These are phyloP conservation scores for Yoshiicerus persimilis DNA, from an alignment of 1,140 invertebrate genomes.

Conservation along the genomic window DNA sequence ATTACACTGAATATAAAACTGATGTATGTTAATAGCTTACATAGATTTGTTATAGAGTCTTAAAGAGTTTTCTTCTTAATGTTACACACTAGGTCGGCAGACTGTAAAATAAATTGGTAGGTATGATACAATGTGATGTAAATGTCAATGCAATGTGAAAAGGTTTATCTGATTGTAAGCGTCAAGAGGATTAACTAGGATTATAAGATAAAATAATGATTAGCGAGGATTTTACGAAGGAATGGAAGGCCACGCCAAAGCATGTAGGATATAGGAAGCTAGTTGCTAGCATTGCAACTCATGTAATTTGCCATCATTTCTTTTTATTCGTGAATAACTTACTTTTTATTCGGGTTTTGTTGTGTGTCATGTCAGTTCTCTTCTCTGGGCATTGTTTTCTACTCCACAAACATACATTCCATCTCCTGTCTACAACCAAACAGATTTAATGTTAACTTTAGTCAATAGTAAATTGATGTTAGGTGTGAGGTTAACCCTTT, in stretches of 20 bases:
- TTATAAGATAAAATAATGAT: neutral
- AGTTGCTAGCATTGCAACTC: neutral
- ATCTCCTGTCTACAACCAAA: neutral
- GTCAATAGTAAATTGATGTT: neutral
- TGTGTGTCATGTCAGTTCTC: neutral
- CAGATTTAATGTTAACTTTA: neutral
- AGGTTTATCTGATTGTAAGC: neutral
- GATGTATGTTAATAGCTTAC: neutral
- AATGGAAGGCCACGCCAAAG: neutral
- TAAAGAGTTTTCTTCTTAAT: neutral
- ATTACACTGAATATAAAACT: too few relatives aligned
- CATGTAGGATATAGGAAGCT: neutral
- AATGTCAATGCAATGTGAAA: slow-evolving; percentile 20
- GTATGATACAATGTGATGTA: neutral
- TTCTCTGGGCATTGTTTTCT: neutral
- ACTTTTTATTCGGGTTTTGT: slow-evolving; percentile 9
- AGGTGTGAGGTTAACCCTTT: neutral
- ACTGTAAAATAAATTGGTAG: neutral
- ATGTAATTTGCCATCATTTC: neutral
- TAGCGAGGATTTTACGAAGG: neutral
- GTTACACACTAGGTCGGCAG: neutral
- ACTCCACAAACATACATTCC: too few relatives aligned
- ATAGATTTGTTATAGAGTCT: neutral
- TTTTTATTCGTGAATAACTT: neutral
- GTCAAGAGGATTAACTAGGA: neutral